These are phyloP conservation scores for Lycorma delicatula DNA, from an alignment of 1,140 invertebrate species.

Conservation along the genomic window DNA sequence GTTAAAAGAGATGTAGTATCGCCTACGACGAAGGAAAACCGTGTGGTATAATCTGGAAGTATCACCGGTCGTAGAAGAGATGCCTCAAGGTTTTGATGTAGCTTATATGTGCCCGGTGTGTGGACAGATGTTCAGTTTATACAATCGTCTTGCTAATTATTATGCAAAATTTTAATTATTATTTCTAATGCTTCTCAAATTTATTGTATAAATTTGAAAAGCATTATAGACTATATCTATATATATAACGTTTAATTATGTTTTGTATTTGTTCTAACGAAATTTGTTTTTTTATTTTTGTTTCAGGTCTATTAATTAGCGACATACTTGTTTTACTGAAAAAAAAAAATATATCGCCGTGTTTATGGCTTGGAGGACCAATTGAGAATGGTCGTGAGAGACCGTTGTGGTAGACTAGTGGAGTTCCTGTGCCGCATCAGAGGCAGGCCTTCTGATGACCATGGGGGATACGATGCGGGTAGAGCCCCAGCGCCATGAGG, in stretches of 20 bases:
- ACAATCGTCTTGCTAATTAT: conserved; percentile 92
- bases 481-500: conserved; percentile 42
- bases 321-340: too few relatives aligned
- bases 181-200: too few relatives aligned
- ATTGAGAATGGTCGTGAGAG: background rate
- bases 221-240: too few relatives aligned
- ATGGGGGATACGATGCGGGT: conserved; percentile 53
- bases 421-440: conserved; percentile 35
- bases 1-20: conserved; percentile 67
- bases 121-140: conserved; percentile 90
- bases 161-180: too few relatives aligned
- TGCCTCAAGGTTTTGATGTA: conserved; percentile 68
- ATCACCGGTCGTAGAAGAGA: conserved; percentile 72
- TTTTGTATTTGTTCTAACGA: too few relatives aligned
- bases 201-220: too few relatives aligned
- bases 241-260: too few relatives aligned
- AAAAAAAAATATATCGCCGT: too few relatives aligned
- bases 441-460: conserved; percentile 52
- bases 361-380: background rate
- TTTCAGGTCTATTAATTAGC: too few relatives aligned
- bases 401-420: conserved; percentile 39
- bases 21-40: conserved; percentile 65
- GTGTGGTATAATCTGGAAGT: conserved; percentile 67
- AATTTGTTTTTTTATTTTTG: too few relatives aligned
- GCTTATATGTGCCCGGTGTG: conserved; percentile 86